phyloP scores from a whole-genome alignment of 2,113 vertebrate genomes.

The Rhineura floridana region DNA sequence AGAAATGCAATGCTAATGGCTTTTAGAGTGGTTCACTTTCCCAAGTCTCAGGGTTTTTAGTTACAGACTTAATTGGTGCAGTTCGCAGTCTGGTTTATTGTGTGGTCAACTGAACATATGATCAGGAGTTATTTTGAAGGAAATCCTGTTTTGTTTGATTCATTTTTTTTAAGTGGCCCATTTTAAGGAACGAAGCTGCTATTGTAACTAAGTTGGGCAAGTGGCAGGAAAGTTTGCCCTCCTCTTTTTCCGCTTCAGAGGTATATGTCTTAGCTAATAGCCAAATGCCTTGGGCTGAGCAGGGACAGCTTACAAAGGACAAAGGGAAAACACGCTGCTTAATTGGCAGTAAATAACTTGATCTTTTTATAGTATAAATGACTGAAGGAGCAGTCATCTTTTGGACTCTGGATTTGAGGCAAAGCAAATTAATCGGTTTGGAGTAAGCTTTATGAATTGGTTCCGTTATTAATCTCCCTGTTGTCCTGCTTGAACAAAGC shows the following conservation, averaged over 20 bases:
- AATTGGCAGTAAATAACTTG: conserved; percentile 86
- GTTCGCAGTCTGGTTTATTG: conserved; percentile 84
- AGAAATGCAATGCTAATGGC: conserved; percentile 87
- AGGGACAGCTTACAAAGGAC: conserved; percentile 74
- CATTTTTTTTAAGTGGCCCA: conserved; percentile 68
- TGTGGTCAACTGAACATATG: conserved; percentile 81
- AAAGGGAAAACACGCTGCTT: conserved; percentile 82
- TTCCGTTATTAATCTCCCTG: conserved; percentile 74
- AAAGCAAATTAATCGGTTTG: conserved; percentile 82
- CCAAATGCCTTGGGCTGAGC: conserved; percentile 73
- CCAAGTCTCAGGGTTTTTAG: conserved; percentile 85
- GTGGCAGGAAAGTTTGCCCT: conserved; percentile 74
- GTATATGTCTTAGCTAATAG: conserved; percentile 69
- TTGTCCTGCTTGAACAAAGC: conserved; percentile 66
- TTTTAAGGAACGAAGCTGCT: conserved; percentile 66
- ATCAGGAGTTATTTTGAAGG: conserved; percentile 79
- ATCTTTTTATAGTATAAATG: conserved; percentile 83
- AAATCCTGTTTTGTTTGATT: conserved; percentile 54
- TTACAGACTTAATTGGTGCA: conserved; percentile 87
- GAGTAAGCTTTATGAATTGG: conserved; percentile 84
- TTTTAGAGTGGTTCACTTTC: conserved; percentile 88
- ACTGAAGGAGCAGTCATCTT: conserved; percentile 79
- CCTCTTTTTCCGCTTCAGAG: conserved; percentile 44
- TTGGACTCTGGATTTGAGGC: conserved; percentile 76
- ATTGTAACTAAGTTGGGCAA: conserved; percentile 70